phyloP scores from a whole-genome alignment of 2,797 vertebrate genomes.

The Smutsia temminckii region DNA sequence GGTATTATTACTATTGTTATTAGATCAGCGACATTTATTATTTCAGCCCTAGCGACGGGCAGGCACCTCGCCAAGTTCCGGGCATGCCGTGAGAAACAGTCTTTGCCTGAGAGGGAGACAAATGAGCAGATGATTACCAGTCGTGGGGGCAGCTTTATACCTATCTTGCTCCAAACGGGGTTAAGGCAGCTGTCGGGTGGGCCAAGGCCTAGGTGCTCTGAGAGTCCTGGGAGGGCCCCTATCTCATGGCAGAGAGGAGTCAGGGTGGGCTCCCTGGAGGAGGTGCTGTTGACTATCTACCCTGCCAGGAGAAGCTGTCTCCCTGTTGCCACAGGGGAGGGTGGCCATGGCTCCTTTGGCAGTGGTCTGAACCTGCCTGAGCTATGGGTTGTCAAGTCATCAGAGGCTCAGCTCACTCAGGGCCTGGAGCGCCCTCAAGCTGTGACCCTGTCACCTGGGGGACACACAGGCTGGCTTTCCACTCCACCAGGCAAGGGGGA shows the following conservation, averaged over 20 bases:
- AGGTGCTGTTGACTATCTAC: too few species aligned
- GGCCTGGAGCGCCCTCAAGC: neutral
- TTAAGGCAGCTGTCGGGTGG: neutral
- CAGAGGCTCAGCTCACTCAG: neutral
- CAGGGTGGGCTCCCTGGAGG: neutral
- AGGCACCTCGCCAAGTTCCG: neutral
- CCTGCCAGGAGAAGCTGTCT: fast-evolving
- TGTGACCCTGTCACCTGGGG: fast-evolving
- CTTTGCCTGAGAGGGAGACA: neutral
- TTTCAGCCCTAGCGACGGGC: neutral
- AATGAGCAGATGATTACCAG: fast-evolving
- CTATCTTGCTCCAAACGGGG: neutral
- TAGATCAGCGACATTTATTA: neutral
- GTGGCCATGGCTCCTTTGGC: neutral
- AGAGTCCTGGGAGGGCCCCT: neutral
- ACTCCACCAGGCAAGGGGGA: too few species aligned
- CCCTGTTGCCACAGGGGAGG: neutral
- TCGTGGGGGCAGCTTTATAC: neutral
- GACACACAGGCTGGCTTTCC: fast-evolving
- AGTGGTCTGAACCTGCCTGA: neutral
- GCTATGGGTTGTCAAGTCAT: neutral
- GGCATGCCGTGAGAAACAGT: neutral
- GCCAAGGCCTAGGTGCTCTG: fast-evolving
- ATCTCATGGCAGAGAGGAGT: neutral
- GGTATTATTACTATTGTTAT: neutral